Base-by-base conservation (phyloP, 1,140 invertebrate genomes). In the Drosophila ananassae region DNA sequence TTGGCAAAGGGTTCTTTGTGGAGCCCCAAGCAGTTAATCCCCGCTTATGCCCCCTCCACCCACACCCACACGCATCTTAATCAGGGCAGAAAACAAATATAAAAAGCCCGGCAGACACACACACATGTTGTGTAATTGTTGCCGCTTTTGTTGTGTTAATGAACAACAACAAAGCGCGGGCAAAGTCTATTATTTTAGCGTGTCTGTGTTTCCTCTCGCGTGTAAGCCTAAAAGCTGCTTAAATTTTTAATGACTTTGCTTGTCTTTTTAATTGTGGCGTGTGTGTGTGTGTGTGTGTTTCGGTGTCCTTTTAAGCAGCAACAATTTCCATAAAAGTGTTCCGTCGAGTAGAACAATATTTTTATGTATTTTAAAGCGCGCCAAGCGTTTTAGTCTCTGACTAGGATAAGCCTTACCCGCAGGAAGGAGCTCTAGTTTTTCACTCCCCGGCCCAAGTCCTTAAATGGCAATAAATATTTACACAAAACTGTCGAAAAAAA, bases 181-280 rank as follows among this genome's bases (percentile, higher is more conserved):
- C 39, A 57, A 55, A 51, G 58, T 72, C 48, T 72, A 72, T 72
- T 72, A 71, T 52, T 71, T 30, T 30, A 28, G 41, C n/a, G 47
- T 61, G 39, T 44, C 34, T 53, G 56, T 59, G 67, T 77, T 66
- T 71, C 57, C 61, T 80, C 47, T 60, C 39, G 55, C 74, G 66
- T 77, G 75, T 87, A 87, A 87, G 83, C 83, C 79, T 77, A 87
- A 87, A 89, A 87, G 83, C 83, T 82, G 83, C 83, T 87, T 87
- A 89, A 71, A 89, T 89, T 87, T 87, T 89, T 87, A 87, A 82
- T 87, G 83, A 79, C 76, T 83, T 77, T 87, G 79, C 83, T 79
- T 87, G 83, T 89, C 67, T 82, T 89, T 82, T 87, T 89, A 89
- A 87, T 87, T 87, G 83, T 82, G 25, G 25, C 25, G 2, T 28